Conservation (phyloP, 2,113 vertebrate species). For the Agapornis roseicollis region DNA sequence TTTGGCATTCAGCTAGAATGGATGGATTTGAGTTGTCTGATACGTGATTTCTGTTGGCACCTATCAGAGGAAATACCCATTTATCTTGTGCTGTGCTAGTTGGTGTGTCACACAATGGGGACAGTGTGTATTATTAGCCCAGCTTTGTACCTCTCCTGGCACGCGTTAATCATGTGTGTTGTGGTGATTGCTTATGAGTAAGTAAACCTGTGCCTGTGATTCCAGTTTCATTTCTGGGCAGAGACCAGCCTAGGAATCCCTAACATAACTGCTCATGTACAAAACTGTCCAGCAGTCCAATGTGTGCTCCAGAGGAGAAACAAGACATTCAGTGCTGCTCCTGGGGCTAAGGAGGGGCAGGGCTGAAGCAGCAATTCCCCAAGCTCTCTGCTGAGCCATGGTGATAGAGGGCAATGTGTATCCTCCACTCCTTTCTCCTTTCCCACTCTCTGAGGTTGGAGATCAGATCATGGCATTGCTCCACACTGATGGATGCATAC, state of each 20-base stretch:
- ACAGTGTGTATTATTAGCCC: neutral
- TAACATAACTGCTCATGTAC: fast-evolving
- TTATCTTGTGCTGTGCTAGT: neutral
- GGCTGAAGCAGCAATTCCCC: neutral
- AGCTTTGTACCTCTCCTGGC: neutral
- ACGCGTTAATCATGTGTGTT: fast-evolving
- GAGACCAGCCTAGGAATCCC: neutral
- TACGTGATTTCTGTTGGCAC: neutral
- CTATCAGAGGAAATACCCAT: neutral
- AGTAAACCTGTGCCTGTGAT: neutral
- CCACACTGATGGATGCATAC: neutral
- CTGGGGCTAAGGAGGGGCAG: neutral
- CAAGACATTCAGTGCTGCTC: neutral
- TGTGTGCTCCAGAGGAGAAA: neutral
- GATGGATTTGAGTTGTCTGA: neutral
- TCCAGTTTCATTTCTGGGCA: neutral
- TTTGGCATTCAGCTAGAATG: neutral
- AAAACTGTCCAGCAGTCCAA: neutral
- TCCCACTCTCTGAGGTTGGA: neutral
- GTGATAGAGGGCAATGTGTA: fast-evolving
- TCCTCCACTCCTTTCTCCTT: neutral
- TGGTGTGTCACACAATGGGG: neutral
- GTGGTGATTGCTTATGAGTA: neutral
- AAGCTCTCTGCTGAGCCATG: neutral
- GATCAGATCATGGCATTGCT: neutral